These are phyloP conservation scores for Semicossyphus pulcher DNA, from an alignment of 2,113 vertebrate species.

Conservation along the genomic window DNA sequence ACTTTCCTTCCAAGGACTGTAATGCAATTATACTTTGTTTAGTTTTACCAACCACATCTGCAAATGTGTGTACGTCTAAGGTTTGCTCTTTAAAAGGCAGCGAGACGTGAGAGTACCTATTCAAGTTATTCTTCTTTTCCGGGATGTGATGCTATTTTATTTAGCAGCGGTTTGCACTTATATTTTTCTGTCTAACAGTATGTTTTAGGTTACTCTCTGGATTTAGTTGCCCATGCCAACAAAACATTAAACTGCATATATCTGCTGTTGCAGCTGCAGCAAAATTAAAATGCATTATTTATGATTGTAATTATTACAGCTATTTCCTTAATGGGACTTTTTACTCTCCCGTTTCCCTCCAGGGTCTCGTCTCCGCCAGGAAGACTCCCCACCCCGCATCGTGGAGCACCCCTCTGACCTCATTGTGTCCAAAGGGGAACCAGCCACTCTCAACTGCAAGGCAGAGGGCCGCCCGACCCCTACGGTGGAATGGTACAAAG, in stretches of 20 bases:
- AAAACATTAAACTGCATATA: background rate
- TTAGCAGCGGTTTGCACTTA: background rate
- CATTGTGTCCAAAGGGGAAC: conserved; percentile 97
- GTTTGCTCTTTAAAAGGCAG: background rate
- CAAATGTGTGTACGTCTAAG: conserved; percentile 2
- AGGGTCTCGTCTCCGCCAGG: conserved; percentile 97
- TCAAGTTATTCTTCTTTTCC: no score
- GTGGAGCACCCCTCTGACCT: conserved; percentile 97
- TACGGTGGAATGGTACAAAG: conserved; percentile 97
- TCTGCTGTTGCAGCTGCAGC: background rate
- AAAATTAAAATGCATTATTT: conserved; percentile 35
- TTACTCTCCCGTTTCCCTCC: background rate
- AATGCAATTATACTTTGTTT: conserved; percentile 35
- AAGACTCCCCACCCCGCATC: conserved; percentile 95
- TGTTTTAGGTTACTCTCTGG: background rate
- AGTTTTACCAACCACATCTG: conserved; percentile 2
- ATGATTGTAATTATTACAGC: background rate
- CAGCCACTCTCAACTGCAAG: conserved; percentile 96
- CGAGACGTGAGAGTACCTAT: background rate
- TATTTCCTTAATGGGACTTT: conserved; percentile 14
- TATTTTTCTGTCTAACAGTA: background rate
- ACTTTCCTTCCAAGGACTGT: conserved; percentile 31
- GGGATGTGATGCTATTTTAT: no score
- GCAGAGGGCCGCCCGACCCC: conserved; percentile 93
- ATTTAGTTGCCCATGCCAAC: background rate